A percentile compares a stretch with the other conserved stretches of the same genome.
These are phyloP conservation scores for Phalloptychus januarius DNA, from an alignment of 2,797 vertebrate genomes.

Conservation along the genomic window DNA sequence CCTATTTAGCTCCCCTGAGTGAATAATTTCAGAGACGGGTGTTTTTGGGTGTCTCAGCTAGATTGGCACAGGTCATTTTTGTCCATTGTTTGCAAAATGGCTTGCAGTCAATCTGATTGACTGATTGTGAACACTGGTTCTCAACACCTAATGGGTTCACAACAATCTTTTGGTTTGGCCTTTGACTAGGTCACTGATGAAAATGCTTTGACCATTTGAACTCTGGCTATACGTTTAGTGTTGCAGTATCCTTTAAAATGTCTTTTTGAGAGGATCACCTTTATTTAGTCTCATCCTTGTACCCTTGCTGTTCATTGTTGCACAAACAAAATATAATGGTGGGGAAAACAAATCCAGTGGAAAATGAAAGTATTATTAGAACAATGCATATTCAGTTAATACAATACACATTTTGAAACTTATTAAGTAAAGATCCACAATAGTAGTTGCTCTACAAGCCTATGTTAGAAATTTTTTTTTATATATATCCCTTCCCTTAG, in stretches of 20 bases:
- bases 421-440: neutral
- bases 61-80: neutral
- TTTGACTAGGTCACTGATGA: neutral
- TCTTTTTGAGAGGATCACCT: neutral
- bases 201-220: neutral
- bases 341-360: neutral
- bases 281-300: neutral
- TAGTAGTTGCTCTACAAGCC: neutral
- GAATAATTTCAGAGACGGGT: neutral
- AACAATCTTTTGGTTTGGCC: neutral
- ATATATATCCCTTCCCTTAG: constrained; percentile 60
- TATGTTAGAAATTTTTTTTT: neutral
- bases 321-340: neutral
- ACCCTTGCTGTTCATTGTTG: neutral
- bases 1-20: neutral
- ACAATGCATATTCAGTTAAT: neutral
- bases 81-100: neutral
- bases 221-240: neutral
- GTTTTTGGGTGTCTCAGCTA: neutral
- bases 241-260: neutral
- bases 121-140: neutral
- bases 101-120: neutral
- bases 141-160: neutral
- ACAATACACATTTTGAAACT: neutral
- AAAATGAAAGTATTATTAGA: neutral